Percentiles rank a stretch among this genome's conserved stretches.
Conservation (phyloP, 1,140 invertebrate species). For the Drosophila cardini region DNA sequence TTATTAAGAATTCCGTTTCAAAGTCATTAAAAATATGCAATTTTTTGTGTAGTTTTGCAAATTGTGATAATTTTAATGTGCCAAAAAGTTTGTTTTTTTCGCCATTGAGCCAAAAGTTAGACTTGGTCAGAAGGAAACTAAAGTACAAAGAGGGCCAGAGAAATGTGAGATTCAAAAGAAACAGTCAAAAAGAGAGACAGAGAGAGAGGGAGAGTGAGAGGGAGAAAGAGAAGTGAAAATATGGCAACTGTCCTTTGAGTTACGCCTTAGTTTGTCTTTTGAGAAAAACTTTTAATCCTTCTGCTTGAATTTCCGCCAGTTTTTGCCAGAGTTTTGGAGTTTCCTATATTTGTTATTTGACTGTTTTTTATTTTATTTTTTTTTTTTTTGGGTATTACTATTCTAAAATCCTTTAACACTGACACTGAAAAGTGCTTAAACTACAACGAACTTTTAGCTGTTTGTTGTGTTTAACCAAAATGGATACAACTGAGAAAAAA, state of each 20-base stretch:
- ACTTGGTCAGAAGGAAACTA: constrained; percentile 30
- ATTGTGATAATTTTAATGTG: constrained; percentile 25
- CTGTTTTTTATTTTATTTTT: constrained; percentile 12
- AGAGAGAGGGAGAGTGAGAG: background rate
- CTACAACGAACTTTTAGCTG: constrained; percentile 34
- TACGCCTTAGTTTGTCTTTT: constrained; percentile 57
- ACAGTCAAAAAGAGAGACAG: constrained; percentile 8
- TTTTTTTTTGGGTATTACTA: constrained; percentile 1
- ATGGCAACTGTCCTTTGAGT: constrained; percentile 58
- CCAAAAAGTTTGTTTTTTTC: constrained; percentile 11
- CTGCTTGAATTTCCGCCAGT: constrained; percentile 60
- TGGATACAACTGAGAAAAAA: constrained; percentile 11
- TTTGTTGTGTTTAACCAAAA: constrained; percentile 63
- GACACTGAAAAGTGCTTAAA: constrained; percentile 71
- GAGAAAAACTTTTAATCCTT: constrained; percentile 74
- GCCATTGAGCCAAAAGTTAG: constrained; percentile 43
- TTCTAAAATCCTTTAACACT: constrained; percentile 50
- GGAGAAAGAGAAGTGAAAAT: constrained; percentile 43
- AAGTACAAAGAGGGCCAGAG: constrained; percentile 10
- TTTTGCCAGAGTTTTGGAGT: constrained; percentile 14
- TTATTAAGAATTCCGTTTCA: background rate
- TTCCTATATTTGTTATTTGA: constrained; percentile 14
- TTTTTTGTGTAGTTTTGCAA: constrained; percentile 14
- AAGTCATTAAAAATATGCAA: constrained; percentile 19
- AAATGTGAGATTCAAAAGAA: constrained; percentile 27